Conservation (phyloP, 2,888 invertebrate species). For the Eubasilissa splendida region DNA sequence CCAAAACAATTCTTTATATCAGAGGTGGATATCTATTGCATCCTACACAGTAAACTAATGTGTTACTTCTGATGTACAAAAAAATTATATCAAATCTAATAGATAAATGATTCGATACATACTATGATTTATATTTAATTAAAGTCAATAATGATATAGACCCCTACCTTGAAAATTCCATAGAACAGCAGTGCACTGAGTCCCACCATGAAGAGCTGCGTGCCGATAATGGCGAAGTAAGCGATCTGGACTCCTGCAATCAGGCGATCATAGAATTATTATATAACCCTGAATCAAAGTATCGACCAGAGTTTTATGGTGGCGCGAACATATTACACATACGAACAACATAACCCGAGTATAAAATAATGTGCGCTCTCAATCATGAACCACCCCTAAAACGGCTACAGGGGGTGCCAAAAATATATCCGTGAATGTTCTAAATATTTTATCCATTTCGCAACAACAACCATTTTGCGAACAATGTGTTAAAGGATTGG, state of each 20-base stretch:
- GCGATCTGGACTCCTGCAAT: slow-evolving; percentile 87
- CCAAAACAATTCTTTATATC: no score
- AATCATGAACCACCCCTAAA: background rate
- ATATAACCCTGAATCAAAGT: background rate
- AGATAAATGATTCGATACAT: no score
- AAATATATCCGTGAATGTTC: no score
- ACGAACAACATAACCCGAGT: background rate
- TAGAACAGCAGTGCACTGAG: slow-evolving; percentile 81
- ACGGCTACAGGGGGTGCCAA: background rate
- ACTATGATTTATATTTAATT: no score
- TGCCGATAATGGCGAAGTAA: slow-evolving; percentile 84
- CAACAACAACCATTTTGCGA: no score
- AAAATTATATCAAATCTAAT: no score
- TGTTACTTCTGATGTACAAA: no score
- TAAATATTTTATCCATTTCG: no score
- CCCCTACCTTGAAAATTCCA: slow-evolving; percentile 83
- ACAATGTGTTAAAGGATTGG: no score
- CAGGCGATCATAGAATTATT: background rate
- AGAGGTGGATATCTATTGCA: no score
- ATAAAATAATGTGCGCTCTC: background rate
- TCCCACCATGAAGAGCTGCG: slow-evolving; percentile 84
- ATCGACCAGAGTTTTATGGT: background rate
- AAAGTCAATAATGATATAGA: background rate
- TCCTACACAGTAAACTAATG: no score
- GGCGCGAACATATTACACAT: background rate